These are phyloP conservation scores for Drosophila pachea DNA, from an alignment of 1,140 invertebrate species.

Conservation along the genomic window DNA sequence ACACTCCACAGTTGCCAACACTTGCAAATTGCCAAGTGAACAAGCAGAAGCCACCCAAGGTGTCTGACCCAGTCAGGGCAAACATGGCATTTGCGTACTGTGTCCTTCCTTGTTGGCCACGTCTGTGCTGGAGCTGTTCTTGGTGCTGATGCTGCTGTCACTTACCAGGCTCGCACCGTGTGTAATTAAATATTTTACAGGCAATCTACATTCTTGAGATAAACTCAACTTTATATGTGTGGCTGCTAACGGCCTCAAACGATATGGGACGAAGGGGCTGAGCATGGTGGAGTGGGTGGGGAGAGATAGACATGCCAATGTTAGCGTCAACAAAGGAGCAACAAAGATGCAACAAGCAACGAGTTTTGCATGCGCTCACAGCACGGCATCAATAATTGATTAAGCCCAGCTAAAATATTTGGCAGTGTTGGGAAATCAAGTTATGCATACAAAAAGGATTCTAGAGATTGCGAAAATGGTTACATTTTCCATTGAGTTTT, in stretches of 20 bases:
- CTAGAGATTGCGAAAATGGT: too few relatives aligned
- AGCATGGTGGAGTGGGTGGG: too few relatives aligned
- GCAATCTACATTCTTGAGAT: constrained; percentile 78
- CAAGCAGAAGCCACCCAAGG: constrained; percentile 37
- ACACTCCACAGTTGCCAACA: constrained; percentile 65
- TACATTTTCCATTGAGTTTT: too few relatives aligned
- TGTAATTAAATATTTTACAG: constrained; percentile 78
- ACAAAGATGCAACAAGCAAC: constrained; percentile 35
- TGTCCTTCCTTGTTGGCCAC: constrained; percentile 15
- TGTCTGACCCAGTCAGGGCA: neutral
- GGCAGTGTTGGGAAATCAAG: too few relatives aligned
- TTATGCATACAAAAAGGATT: too few relatives aligned
- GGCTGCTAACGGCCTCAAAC: constrained; percentile 37
- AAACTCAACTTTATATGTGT: constrained; percentile 66
- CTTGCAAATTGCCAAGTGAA: constrained; percentile 71
- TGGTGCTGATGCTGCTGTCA: constrained; percentile 3
- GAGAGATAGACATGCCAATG: constrained; percentile 13
- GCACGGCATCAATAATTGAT: neutral
- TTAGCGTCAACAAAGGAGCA: constrained; percentile 43
- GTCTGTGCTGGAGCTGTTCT: constrained; percentile 4
- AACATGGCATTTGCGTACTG: constrained; percentile 43
- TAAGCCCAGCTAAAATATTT: neutral
- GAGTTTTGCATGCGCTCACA: constrained; percentile 46
- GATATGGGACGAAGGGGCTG: constrained; percentile 37
- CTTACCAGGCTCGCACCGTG: constrained; percentile 50